A percentile compares a stretch with the other conserved stretches of the same genome.
Evolutionary conservation across 2,113 vertebrate genomes (phyloP).

Genomic region (Sceloporus undulatus): DNA sequence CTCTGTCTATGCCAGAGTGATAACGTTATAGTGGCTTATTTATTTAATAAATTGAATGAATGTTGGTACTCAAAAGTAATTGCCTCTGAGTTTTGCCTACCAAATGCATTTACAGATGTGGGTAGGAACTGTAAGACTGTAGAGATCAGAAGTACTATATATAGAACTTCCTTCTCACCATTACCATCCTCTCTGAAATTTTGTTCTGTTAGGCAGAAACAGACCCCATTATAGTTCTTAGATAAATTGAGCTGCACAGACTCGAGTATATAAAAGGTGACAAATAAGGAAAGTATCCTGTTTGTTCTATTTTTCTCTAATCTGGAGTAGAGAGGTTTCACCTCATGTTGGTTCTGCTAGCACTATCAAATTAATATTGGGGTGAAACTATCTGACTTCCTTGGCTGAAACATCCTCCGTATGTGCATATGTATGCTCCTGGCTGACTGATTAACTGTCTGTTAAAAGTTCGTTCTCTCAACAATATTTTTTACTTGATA

Average conservation of each 20-base stretch:
- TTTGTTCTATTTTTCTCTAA: not conserved
- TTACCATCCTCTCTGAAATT: not conserved
- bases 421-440: not conserved
- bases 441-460: not conserved
- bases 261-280: not conserved
- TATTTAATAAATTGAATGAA: slow-evolving; percentile 43
- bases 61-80: not conserved
- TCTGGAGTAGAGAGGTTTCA: not conserved
- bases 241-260: not conserved
- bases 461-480: not conserved
- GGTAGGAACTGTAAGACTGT: slow-evolving; percentile 33
- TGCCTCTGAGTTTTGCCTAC: slow-evolving; percentile 34
- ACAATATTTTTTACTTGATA: not conserved
- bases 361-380: not conserved
- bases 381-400: not conserved
- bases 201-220: not conserved
- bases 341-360: not conserved
- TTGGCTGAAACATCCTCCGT: fast-evolving
- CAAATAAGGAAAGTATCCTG: not conserved
- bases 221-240: not conserved
- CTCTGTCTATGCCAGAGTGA: slow-evolving; percentile 13
- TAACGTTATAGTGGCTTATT: slow-evolving; percentile 30
- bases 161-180: not conserved
- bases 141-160: slow-evolving; percentile 29
- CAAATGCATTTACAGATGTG: slow-evolving; percentile 7